Conservation (phyloP, 2,797 vertebrate species). For the Cuniculus paca region DNA sequence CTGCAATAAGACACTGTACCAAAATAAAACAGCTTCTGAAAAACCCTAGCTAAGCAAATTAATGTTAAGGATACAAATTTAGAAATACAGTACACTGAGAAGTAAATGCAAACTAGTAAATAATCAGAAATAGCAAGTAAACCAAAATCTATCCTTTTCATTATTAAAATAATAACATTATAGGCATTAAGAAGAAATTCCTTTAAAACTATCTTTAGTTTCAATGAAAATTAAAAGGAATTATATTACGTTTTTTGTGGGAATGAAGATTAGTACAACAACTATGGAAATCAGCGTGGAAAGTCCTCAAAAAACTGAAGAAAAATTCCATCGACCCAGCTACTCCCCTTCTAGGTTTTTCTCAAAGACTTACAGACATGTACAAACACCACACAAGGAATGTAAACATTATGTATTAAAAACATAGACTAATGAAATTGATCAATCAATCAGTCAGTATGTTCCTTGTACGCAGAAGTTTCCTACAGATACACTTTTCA, state of each 20-base stretch:
- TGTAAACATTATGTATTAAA: neutral
- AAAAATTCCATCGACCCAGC: neutral
- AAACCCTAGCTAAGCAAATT: neutral
- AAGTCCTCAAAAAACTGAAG: neutral
- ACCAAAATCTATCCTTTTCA: neutral
- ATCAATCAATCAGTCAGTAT: neutral
- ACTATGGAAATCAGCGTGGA: neutral
- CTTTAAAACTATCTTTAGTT: constrained; percentile 27
- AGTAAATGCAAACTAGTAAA: neutral
- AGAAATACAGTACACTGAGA: neutral
- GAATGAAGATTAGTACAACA: neutral
- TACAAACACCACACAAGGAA: neutral
- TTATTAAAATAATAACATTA: constrained; percentile 9
- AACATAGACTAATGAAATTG: neutral
- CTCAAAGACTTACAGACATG: neutral
- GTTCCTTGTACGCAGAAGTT: neutral
- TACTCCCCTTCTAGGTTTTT: neutral
- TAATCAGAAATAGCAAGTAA: neutral
- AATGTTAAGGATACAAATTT: constrained; percentile 7
- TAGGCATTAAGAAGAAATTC: constrained; percentile 6
- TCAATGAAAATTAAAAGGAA: constrained; percentile 39
- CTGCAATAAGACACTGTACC: neutral
- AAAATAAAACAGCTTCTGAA: neutral
- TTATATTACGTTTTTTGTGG: neutral
- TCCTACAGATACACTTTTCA: neutral